A percentile compares a stretch with the other conserved stretches of the same genome.
Evolutionary conservation across 2,888 invertebrate genomes (phyloP).

Genomic region (Conistra vaccinii): DNA sequence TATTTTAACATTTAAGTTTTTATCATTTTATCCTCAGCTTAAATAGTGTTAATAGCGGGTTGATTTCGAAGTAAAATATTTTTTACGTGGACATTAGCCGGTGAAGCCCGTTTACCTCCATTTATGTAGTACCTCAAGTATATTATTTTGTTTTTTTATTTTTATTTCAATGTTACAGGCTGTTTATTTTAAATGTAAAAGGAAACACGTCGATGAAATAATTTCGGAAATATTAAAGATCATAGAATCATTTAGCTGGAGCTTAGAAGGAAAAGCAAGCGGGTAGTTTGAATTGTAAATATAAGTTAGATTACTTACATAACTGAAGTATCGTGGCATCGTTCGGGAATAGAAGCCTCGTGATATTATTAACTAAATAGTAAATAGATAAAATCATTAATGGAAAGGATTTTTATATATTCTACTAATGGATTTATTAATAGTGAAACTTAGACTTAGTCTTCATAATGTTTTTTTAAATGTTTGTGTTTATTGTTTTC

Average conservation of each 20-base stretch:
- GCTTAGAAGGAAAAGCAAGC: constrained; percentile 86
- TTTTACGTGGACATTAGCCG: constrained; percentile 64
- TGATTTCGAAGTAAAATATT: constrained; percentile 68
- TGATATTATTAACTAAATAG: constrained; percentile 90
- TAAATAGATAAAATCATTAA: constrained; percentile 90
- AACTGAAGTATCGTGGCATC: constrained; percentile 86
- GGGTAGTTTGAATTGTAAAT: constrained; percentile 90
- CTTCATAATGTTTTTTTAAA: constrained; percentile 81
- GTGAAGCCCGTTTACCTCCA: constrained; percentile 84
- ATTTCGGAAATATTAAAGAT: constrained; percentile 72
- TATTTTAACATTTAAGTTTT: constrained; percentile 76
- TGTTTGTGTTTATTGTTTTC: constrained; percentile 89
- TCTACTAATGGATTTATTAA: constrained; percentile 90
- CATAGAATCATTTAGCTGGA: constrained; percentile 80
- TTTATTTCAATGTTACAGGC: constrained; percentile 86
- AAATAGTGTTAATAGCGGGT: constrained; percentile 67
- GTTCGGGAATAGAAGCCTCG: constrained; percentile 87
- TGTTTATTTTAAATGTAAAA: constrained; percentile 70
- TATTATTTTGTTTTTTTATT: constrained; percentile 88
- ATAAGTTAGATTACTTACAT: constrained; percentile 85
- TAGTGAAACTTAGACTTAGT: constrained; percentile 89
- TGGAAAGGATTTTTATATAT: constrained; percentile 90
- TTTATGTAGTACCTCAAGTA: constrained; percentile 87
- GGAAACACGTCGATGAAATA: constrained; percentile 67
- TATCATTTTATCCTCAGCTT: constrained; percentile 74